A percentile compares a stretch with the other conserved stretches of the same genome.
Conservation (phyloP, 2,113 vertebrate species). For the Peromyscus maniculatus region DNA sequence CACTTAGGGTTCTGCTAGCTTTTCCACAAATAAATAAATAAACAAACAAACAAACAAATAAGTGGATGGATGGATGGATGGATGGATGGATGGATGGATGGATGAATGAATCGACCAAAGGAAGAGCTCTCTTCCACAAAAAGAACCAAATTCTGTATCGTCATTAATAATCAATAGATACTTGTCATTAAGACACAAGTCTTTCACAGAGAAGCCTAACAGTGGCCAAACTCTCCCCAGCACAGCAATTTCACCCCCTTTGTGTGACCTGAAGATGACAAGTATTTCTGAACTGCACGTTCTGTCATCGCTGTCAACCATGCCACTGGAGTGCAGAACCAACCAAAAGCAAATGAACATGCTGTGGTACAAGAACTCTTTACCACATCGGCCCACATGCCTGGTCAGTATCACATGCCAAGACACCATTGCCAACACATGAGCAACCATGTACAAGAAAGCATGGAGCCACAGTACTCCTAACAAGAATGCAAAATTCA, state of each 20-base stretch:
- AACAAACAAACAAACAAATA: background rate
- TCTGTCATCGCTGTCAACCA: background rate
- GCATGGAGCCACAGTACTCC: background rate
- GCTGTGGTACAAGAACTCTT: background rate
- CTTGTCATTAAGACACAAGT: background rate
- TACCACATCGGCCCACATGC: background rate
- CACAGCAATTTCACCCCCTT: background rate
- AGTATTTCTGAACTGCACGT: background rate
- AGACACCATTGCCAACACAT: background rate
- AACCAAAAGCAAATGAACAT: background rate
- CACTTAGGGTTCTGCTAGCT: conserved; percentile 14
- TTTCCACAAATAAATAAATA: background rate
- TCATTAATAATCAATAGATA: conserved; percentile 41
- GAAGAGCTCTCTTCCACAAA: conserved; percentile 4
- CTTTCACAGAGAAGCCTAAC: background rate
- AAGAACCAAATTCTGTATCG: background rate
- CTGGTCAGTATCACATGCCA: background rate
- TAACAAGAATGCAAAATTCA: background rate
- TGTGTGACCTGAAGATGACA: background rate
- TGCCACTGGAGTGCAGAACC: background rate
- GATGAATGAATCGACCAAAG: background rate
- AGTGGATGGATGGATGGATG: background rate
- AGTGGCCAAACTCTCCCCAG: background rate
- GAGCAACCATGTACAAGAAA: background rate
- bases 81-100: background rate